Base-by-base conservation (phyloP, 1,140 invertebrate genomes). In the Cherax destructor region DNA sequence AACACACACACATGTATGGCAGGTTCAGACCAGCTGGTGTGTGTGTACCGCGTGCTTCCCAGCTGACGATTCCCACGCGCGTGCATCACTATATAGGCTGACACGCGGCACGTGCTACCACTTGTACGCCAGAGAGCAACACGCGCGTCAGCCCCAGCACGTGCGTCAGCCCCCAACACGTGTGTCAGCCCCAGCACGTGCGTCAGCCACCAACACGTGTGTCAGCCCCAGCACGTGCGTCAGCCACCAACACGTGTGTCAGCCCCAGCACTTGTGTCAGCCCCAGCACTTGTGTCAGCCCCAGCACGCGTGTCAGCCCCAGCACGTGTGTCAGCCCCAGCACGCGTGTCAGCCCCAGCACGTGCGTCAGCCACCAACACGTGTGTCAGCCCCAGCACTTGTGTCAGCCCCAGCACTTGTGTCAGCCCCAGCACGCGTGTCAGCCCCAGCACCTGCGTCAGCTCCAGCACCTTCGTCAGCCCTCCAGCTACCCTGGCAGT, bases 1-100 rank as follows among this genome's bases (percentile, higher is more conserved):
- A 0, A 41, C 30, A 41, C 30, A 41, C 30, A 18, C 61, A 41
- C 21, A 7, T 76, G 72, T n/a, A 72, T 41, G 41, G 30, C 24
- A 16, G 50, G 83, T 56, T n/a, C 52, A 9, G 52, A 13, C 11
- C 83, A 86, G 83, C 69, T 76, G 69, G 83, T 76, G 21, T 13
- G 21, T 13, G 49, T 30, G 83, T 49, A 47, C 30, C 83, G 76
- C 83, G 83, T 86, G 83, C 87, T n/a, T 61, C 49, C 61, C 87
- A 89, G 87, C 87, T 89, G 87, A 89, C 87, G 80, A 9, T 83
- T 89, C 61, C 86, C 86, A 84, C 78, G 59, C 77, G 79, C 47
- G 69, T 76, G 79, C 77, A 72, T 72, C 78, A 83, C n/a, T 89
- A 89, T 89, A 89, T 89, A 89, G 65, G 65, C 79, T 61, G 79